Evolutionary conservation across 2,113 vertebrate genomes (phyloP).

Genomic region (Zingel zingel): DNA sequence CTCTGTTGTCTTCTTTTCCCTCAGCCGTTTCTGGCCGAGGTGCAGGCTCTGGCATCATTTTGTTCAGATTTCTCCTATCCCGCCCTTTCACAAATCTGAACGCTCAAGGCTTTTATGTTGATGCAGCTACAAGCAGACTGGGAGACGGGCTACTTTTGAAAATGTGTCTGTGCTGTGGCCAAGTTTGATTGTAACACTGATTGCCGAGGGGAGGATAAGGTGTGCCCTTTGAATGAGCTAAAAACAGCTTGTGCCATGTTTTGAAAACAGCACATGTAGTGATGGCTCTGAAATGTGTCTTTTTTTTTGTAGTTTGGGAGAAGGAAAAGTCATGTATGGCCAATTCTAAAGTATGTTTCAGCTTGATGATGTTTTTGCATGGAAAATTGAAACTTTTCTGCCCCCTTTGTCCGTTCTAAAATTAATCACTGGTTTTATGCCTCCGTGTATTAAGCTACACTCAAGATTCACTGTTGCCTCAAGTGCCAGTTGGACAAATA

Average conservation of each 20-base stretch:
- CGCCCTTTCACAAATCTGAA: constrained; percentile 71
- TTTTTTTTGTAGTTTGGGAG: background rate
- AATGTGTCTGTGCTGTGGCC: constrained; percentile 67
- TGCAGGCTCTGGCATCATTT: constrained; percentile 63
- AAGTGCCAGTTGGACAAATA: constrained; percentile 48
- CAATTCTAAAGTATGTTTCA: background rate
- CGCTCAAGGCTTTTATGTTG: constrained; percentile 68
- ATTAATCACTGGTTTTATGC: constrained; percentile 4
- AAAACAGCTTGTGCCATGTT: constrained; percentile 49
- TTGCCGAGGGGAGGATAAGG: constrained; percentile 58
- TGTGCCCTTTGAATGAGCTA: constrained; percentile 61
- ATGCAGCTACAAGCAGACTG: constrained; percentile 72
- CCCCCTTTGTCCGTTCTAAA: background rate
- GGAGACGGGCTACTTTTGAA: constrained; percentile 69
- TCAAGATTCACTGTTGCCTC: constrained; percentile 25
- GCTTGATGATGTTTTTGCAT: background rate
- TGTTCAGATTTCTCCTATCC: constrained; percentile 73
- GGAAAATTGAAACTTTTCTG: background rate
- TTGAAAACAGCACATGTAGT: constrained; percentile 12
- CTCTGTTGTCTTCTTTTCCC: constrained; percentile 60
- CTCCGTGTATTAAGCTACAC: constrained; percentile 5
- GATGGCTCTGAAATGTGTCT: background rate
- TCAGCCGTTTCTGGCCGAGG: constrained; percentile 64
- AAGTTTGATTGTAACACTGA: constrained; percentile 64
- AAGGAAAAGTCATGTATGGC: background rate